Evolutionary conservation across 37 sponge, comb jelly and placozoan species (phyloP).

Genomic region (Chondrosia reniformis): DNA sequence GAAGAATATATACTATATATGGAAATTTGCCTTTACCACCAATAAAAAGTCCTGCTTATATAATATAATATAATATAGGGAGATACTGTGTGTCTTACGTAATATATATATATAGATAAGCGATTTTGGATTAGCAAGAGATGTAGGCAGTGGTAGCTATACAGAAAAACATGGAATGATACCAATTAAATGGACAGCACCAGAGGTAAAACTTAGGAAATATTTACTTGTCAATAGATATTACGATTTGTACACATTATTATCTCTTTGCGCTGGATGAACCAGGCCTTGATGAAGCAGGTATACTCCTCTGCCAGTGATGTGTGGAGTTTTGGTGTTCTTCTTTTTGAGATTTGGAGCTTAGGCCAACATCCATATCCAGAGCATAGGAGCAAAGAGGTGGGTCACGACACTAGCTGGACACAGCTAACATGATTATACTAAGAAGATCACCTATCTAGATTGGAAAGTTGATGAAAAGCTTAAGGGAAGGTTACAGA

Average conservation of each 20-base stretch:
- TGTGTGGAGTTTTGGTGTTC: conserved; percentile 45
- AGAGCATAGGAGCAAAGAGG: neutral
- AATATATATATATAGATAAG: conserved; percentile 32
- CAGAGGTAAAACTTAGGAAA: conserved; percentile 46
- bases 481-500: neutral
- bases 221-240: neutral
- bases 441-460: neutral
- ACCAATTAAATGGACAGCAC: conserved; percentile 81
- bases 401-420: neutral
- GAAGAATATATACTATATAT: no score
- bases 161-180: conserved; percentile 36
- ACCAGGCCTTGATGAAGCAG: conserved; percentile 20
- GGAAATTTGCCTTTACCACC: no score
- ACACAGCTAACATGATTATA: neutral
- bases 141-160: conserved; percentile 48
- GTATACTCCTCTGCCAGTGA: conserved; percentile 40
- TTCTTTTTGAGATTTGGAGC: conserved; percentile 48
- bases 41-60: no score
- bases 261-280: neutral
- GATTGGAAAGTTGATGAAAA: neutral
- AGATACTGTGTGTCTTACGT: neutral
- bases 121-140: conserved; percentile 74
- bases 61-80: no score
- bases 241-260: neutral
- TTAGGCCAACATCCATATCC: conserved; percentile 23